phyloP scores from a whole-genome alignment of 2,797 vertebrate species.

The Darevskia nairensis region DNA sequence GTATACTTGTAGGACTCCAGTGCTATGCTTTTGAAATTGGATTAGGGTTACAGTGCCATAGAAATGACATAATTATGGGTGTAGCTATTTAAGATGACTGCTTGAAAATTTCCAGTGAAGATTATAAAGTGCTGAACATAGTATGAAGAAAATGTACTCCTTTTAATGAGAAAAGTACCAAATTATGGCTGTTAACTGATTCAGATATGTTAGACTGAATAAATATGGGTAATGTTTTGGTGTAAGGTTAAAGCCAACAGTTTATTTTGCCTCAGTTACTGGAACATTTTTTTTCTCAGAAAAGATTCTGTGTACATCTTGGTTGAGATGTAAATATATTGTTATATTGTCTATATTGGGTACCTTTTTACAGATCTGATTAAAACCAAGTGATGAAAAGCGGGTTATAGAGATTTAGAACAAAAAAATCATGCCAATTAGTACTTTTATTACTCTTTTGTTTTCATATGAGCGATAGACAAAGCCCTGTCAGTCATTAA shows the following conservation, averaged over 20 bases:
- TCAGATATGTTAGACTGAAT: neutral
- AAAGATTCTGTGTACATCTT: neutral
- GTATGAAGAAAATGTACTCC: neutral
- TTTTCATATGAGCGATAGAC: neutral
- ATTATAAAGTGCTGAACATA: neutral
- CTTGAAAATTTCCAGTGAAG: neutral
- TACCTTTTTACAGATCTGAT: neutral
- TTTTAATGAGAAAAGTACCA: neutral
- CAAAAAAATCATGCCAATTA: neutral
- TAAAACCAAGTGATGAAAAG: neutral
- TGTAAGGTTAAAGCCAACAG: neutral
- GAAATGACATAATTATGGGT: neutral
- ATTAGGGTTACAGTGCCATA: neutral
- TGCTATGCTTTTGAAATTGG: neutral
- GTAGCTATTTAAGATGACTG: neutral
- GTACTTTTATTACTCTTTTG: neutral
- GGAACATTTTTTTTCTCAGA: neutral
- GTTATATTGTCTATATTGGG: neutral
- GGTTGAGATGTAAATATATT: neutral
- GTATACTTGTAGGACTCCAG: neutral
- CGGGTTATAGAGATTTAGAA: neutral
- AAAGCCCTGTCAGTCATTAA: neutral
- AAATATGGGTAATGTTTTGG: neutral
- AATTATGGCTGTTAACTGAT: neutral
- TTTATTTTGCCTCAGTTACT: neutral